A percentile compares a stretch with the other conserved stretches of the same genome.
These are phyloP conservation scores for Gyps fulvus DNA, from an alignment of 2,113 vertebrate species.

Conservation along the genomic window DNA sequence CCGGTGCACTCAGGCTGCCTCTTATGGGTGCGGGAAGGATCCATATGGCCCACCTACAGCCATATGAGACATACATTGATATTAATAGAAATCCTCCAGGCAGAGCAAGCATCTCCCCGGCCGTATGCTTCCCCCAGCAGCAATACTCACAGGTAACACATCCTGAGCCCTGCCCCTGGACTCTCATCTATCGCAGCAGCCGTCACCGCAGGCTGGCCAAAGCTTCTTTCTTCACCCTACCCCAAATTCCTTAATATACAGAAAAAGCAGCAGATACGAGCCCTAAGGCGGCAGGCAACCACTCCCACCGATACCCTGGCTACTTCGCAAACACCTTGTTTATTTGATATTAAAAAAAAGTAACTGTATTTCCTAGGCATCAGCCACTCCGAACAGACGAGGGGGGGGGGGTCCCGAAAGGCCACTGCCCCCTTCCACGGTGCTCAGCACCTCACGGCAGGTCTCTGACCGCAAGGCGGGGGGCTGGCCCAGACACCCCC, in stretches of 20 bases:
- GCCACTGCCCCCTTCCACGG: background rate
- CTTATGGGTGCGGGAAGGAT: background rate
- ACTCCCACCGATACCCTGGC: rapidly evolving
- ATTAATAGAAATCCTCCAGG: background rate
- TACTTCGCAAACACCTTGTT: background rate
- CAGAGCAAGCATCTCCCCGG: background rate
- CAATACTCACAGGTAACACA: rapidly evolving
- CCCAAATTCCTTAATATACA: rapidly evolving
- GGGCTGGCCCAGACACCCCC: no score
- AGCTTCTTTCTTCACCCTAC: background rate
- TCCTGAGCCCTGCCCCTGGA: background rate
- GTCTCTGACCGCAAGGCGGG: no score
- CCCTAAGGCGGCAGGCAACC: no score
- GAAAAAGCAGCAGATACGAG: no score
- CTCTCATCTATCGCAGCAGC: background rate
- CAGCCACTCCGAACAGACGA: rapidly evolving
- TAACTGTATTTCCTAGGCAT: rapidly evolving
- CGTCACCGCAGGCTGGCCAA: rapidly evolving
- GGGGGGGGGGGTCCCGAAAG: background rate
- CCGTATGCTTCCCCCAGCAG: background rate
- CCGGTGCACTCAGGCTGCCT: background rate
- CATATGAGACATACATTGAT: rapidly evolving
- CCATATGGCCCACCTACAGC: background rate
- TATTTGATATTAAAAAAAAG: no score
- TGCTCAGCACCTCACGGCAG: background rate